A percentile compares a stretch with the other conserved stretches of the same genome.
Conservation (phyloP, 2,113 vertebrate genomes). For the Naja naja region DNA sequence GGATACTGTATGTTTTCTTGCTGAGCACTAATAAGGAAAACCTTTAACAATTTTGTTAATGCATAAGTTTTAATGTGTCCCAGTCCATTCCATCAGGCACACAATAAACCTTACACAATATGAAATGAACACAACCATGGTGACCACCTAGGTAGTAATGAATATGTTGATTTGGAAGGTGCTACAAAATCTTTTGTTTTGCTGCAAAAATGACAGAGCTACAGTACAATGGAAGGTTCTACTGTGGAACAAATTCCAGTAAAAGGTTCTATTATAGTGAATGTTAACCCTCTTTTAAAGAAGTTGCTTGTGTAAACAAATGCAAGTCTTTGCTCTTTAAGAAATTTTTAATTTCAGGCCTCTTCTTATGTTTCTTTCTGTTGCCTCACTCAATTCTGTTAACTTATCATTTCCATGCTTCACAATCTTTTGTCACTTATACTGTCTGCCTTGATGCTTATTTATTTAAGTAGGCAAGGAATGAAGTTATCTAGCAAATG, state of each 20-base stretch:
- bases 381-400: neutral
- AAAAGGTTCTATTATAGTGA: neutral
- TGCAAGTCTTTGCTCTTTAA: neutral
- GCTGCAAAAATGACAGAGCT: neutral
- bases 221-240: neutral
- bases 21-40: neutral
- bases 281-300: neutral
- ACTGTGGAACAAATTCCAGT: neutral
- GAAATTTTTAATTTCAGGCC: neutral
- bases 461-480: slow-evolving; percentile 20
- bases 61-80: neutral
- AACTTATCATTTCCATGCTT: slow-evolving; percentile 10
- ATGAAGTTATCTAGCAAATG: slow-evolving; percentile 6
- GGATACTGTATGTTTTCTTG: neutral
- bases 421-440: slow-evolving; percentile 6
- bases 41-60: neutral
- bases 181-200: neutral
- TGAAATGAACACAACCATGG: neutral
- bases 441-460: neutral
- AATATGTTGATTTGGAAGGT: neutral
- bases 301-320: neutral
- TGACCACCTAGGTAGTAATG: neutral
- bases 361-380: neutral
- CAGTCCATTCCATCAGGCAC: neutral
- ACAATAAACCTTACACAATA: neutral